These are phyloP conservation scores for Heliangelus exortis DNA, from an alignment of 2,797 vertebrate genomes.

Conservation along the genomic window DNA sequence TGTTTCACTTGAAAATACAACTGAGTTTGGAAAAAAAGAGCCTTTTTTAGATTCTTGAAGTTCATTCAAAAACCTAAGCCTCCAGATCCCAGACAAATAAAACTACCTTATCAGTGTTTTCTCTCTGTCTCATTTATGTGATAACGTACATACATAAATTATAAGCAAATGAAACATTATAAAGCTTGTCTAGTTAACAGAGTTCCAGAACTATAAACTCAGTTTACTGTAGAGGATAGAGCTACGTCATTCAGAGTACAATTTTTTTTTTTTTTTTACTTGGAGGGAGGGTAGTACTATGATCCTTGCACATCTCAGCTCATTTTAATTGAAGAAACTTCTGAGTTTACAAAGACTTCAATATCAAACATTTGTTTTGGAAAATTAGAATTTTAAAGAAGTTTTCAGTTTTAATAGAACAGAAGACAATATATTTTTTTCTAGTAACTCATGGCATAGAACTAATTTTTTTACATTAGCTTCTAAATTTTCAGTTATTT, in stretches of 20 bases:
- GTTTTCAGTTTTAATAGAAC: not conserved
- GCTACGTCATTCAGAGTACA: not conserved
- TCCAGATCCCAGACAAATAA: not conserved
- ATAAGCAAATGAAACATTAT: not conserved
- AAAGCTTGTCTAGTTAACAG: not conserved
- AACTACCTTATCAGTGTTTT: not conserved
- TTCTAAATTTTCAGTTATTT: not conserved
- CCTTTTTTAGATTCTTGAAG: not conserved
- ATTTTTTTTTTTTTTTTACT: not conserved
- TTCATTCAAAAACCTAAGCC: not conserved
- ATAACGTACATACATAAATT: not conserved
- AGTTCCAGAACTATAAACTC: not conserved
- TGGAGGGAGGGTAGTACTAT: accelerated
- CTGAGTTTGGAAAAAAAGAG: not conserved
- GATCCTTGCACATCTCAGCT: not conserved
- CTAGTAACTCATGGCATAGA: not conserved
- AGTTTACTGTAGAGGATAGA: not conserved
- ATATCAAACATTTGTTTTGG: not conserved
- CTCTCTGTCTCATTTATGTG: not conserved
- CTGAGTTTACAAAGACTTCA: not conserved
- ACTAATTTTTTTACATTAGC: not conserved
- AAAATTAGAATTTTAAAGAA: not conserved
- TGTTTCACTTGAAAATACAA: not conserved
- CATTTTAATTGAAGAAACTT: not conserved
- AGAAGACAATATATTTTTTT: not conserved